Conservation (phyloP, 2,797 vertebrate species). For the Neopelma chrysocephalum region DNA sequence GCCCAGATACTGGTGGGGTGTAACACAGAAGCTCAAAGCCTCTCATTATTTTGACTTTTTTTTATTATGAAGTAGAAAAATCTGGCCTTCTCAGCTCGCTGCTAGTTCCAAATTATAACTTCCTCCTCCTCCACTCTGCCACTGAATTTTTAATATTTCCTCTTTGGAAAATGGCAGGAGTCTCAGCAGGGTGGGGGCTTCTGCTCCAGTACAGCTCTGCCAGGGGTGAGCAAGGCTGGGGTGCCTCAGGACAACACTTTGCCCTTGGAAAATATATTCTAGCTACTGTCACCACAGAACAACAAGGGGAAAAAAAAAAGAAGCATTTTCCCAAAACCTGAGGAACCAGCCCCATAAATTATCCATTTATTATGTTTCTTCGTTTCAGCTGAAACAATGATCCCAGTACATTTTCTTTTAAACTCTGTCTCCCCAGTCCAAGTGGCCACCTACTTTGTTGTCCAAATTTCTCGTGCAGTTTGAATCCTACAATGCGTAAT, state of each 20-base stretch:
- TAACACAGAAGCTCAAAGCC: conserved; percentile 33
- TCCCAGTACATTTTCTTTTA: neutral
- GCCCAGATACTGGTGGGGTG: neutral
- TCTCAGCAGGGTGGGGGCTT: conserved; percentile 29
- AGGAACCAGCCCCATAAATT: conserved; percentile 20
- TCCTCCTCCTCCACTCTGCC: conserved; percentile 30
- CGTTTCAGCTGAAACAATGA: conserved; percentile 41
- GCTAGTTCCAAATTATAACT: conserved; percentile 11
- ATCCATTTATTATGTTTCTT: conserved; percentile 18
- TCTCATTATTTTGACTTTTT: conserved; percentile 6
- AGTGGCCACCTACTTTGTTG: conserved; percentile 55
- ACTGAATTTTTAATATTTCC: conserved; percentile 60
- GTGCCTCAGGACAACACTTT: neutral
- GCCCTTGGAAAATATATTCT: neutral
- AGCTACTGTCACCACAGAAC: neutral
- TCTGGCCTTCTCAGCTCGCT: neutral
- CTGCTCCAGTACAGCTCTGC: neutral
- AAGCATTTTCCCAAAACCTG: neutral
- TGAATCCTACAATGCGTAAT: conserved; percentile 70
- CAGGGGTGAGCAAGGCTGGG: neutral
- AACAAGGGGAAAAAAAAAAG: neutral
- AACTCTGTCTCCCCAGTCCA: conserved; percentile 37
- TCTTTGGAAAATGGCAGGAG: conserved; percentile 54
- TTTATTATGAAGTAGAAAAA: neutral
- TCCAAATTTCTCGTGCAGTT: conserved; percentile 56